phyloP scores from a whole-genome alignment of 2,797 vertebrate genomes.

The Acanthurus leucopareius region DNA sequence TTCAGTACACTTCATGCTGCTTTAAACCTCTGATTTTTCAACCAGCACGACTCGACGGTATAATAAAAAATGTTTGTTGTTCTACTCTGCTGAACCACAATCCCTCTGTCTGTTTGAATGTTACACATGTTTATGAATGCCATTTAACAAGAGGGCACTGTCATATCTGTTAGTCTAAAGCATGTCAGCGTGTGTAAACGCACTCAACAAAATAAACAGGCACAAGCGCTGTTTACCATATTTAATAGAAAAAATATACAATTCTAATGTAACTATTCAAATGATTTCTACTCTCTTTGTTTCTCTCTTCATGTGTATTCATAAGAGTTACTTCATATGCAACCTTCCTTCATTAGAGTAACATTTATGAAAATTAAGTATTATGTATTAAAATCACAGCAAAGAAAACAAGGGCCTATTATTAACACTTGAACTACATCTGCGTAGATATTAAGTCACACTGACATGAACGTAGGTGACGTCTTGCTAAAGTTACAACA shows the following conservation, averaged over 20 bases:
- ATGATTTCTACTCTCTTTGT: slow-evolving; percentile 88
- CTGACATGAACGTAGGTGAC: slow-evolving; percentile 35
- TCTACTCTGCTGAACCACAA: slow-evolving; percentile 50
- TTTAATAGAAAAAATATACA: slow-evolving; percentile 92
- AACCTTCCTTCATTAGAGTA: slow-evolving; percentile 93
- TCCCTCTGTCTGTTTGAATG: slow-evolving; percentile 58
- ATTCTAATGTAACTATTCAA: slow-evolving; percentile 93
- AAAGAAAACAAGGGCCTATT: slow-evolving; percentile 90
- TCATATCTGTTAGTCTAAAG: slow-evolving; percentile 86
- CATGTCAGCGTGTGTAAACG: slow-evolving; percentile 86
- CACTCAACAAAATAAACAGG: slow-evolving; percentile 91
- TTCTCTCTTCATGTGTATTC: slow-evolving; percentile 90
- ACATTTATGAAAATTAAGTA: slow-evolving; percentile 93
- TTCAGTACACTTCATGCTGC: neutral
- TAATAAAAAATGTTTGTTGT: slow-evolving; percentile 38
- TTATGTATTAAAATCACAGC: slow-evolving; percentile 86
- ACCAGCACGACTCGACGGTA: slow-evolving; percentile 8
- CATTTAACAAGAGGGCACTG: slow-evolving; percentile 88
- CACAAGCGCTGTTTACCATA: slow-evolving; percentile 92
- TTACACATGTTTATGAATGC: slow-evolving; percentile 95
- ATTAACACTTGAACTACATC: slow-evolving; percentile 87
- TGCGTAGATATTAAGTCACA: slow-evolving; percentile 55
- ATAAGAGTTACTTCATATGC: slow-evolving; percentile 88
- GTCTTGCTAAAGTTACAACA: slow-evolving; percentile 31
- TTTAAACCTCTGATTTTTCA: slow-evolving; percentile 3